Base-by-base conservation (phyloP, 2,888 invertebrate species). In the Acanthopleura granulata region DNA sequence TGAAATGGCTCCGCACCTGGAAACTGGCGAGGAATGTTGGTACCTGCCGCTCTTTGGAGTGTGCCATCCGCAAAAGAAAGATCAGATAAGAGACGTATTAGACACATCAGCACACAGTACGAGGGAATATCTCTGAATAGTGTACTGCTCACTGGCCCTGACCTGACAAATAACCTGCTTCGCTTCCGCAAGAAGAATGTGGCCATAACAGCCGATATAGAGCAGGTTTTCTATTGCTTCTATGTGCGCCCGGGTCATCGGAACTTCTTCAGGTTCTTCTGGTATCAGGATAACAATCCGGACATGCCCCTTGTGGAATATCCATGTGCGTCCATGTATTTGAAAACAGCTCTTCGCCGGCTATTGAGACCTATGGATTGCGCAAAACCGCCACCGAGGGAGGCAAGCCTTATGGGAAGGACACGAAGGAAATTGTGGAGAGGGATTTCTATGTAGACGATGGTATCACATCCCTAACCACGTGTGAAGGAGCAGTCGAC, bases 361-460 rank as follows among this genome's bases (percentile, higher is more conserved):
- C 72, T 27, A 49, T 72, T 27, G 75, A 72, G 12, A 72, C 72
- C 14, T 76, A 62, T 25, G 75, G 74, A 15, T 66, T 76, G 18
- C 49, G 74, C 27, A 30, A 49, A 22, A 71, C 74, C 18, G 80
- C 73, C 15, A 27, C 75, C 29, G 40, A 25, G 14, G 69, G 57
- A 18, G 73, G n/a, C 16, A 11, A 30, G 1, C 27, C 25, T 1
- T 75, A 51, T 57, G 78, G 77, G 16, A 15, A 18, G 6, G 76
- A 81, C 27, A 77, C 77, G 1, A 62, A 66, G 15, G 25, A 76
- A 16, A 79, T 81, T 62, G 78, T 82, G 11, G 49, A 72, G 9
- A 51, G 66, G 0, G 57, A 80, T 61, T 82, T 81, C 76, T 82
- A 82, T 74, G 76, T 82, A 9, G 80, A 82, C 70, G 81, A 82